phyloP scores from a whole-genome alignment of 2,113 vertebrate genomes.

The Catharus bicknelli region DNA sequence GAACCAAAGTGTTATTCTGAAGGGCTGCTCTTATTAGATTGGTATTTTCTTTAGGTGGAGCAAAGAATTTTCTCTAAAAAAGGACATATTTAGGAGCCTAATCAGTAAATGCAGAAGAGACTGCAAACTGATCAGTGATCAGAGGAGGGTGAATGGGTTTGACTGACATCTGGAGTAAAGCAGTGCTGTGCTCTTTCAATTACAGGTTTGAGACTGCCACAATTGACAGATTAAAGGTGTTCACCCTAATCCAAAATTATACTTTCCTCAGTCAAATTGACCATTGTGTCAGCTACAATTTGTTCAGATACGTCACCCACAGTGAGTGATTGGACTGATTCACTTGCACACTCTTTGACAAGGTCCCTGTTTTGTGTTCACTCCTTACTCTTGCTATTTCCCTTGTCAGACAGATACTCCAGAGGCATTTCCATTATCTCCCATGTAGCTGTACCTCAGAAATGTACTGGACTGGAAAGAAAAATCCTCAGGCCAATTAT shows the following conservation, averaged over 20 bases:
- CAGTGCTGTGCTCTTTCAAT: conserved; percentile 33
- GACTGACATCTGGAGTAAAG: conserved; percentile 25
- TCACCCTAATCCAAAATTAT: conserved; percentile 50
- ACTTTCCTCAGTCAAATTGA: conserved; percentile 44
- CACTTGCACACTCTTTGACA: conserved; percentile 22
- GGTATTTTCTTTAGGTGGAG: neutral
- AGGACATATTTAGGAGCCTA: neutral
- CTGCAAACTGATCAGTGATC: conserved; percentile 25
- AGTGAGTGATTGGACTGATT: conserved; percentile 36
- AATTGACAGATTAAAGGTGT: conserved; percentile 54
- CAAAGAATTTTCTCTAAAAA: neutral
- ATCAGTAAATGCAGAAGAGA: conserved; percentile 23
- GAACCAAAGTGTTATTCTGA: conserved; percentile 18
- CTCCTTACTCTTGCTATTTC: conserved; percentile 17
- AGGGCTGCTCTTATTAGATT: neutral
- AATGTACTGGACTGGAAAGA: conserved; percentile 61
- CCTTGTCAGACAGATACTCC: conserved; percentile 50
- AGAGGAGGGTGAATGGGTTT: neutral
- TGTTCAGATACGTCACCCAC: neutral
- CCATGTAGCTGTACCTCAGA: conserved; percentile 46
- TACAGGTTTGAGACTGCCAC: conserved; percentile 42
- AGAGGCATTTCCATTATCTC: conserved; percentile 53
- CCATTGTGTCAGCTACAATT: conserved; percentile 32
- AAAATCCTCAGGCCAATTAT: conserved; percentile 58
- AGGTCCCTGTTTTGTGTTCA: conserved; percentile 46